Evolutionary conservation across 2,888 invertebrate species (phyloP), one percentile per base, ranked within the genome.

Genomic region (Drosophila testacea): DNA sequence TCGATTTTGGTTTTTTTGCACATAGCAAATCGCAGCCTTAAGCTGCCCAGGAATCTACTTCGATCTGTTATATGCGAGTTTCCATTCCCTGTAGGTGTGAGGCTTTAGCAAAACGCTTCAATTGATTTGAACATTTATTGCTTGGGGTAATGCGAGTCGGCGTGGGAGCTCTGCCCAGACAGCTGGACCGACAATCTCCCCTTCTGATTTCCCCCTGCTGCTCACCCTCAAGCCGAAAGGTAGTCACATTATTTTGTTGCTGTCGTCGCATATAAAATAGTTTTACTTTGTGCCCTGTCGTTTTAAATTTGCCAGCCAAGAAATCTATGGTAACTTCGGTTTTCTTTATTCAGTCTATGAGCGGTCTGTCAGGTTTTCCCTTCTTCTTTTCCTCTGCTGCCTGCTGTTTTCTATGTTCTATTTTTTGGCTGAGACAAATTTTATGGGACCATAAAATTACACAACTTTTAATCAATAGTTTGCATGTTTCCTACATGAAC

Each of bases 81-180:
- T 46, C 27, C 27, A 34, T 27, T 34, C 36, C 27, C 27, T 36
- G 30, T 30, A 66, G 72, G 79, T 81, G 85, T 80, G 80, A 75
- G 85, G 82, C 83, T 76, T 87, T 85, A 57, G 74, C 59, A 83
- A 90, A 90, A 83, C 77, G 81, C 83, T 87, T 89, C 90, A 90
- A 89, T 89, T 89, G 88, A 89, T 90, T 89, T 69, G 69, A 88
- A 82, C 88, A 87, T 89, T 89, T 89, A 89, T 89, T 90, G 90
- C 88, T 86, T 82, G 77, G 82, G 83, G 80, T 74, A 79, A 84
- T 80, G 73, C 50, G 63, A 65, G 72, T 65, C 70, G 63, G 68
- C 73, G 46, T 74, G 85, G 77, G 78, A 77, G 47, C 5, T 51
- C 50, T 47, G 63, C 41, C 73, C 69, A 79, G 83, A 83, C 85